Evolutionary conservation across 2,888 invertebrate genomes (phyloP).

Genomic region (Drosophila infuscata): DNA sequence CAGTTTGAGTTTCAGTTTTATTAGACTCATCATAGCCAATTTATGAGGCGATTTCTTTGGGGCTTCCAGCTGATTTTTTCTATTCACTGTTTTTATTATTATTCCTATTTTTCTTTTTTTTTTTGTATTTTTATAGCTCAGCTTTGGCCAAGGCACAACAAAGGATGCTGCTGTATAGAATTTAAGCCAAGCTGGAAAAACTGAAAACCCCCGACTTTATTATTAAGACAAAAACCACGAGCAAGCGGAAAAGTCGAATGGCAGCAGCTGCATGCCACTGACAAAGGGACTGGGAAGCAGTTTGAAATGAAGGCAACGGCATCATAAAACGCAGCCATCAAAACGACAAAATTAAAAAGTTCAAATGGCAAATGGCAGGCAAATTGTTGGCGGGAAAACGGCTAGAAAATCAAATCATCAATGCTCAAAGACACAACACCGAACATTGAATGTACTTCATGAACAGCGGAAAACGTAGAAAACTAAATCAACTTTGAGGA

Average conservation of each 20-base stretch:
- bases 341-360: slow-evolving; percentile 79
- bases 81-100: slow-evolving; percentile 58
- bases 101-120: not conserved
- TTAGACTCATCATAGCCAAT: slow-evolving; percentile 61
- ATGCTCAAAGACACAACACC: slow-evolving; percentile 11
- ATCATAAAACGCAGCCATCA: slow-evolving; percentile 79
- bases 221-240: slow-evolving; percentile 71
- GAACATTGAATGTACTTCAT: slow-evolving; percentile 40
- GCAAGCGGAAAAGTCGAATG: slow-evolving; percentile 64
- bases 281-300: slow-evolving; percentile 17
- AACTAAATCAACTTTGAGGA: not conserved
- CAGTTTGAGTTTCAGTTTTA: slow-evolving; percentile 45
- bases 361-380: slow-evolving; percentile 75
- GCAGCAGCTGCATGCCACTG: slow-evolving; percentile 29
- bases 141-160: slow-evolving; percentile 56
- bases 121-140: slow-evolving; percentile 55
- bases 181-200: slow-evolving; percentile 31
- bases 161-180: slow-evolving; percentile 57
- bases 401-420: slow-evolving; percentile 40
- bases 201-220: slow-evolving; percentile 61
- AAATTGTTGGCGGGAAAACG: slow-evolving; percentile 66
- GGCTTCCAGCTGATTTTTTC: slow-evolving; percentile 55
- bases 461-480: not conserved
- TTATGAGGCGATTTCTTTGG: slow-evolving; percentile 51
- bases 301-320: slow-evolving; percentile 66